Base-by-base conservation (phyloP, 2,113 vertebrate genomes). In the Pheucticus melanocephalus region DNA sequence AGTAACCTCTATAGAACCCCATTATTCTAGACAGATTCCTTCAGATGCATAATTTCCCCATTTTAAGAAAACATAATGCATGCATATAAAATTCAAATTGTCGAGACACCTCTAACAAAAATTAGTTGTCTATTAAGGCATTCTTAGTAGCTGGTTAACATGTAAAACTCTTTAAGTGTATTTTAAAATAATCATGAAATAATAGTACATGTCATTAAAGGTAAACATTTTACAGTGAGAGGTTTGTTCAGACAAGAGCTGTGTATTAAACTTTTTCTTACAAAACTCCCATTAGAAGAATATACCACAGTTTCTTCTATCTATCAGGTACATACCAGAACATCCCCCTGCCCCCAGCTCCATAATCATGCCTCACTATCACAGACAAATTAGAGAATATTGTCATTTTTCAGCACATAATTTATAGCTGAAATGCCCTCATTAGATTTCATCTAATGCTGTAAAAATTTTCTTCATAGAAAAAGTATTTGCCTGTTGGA, bases 11-110 rank as follows among this genome's bases (percentile, higher is more conserved):
- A 98, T 98, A 98, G 98, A 98, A 98, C 98, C 98, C 98, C 98
- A 99, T 99, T 99, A 99, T 99, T 98, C 98, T 98, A 98, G 98
- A 98, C 99, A 98, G 98, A 98, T 99, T 98, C 98, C 97, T 98
- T 98, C 97, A 98, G 98, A 98, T 98, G 98, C 98, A 98, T 98
- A 98, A 98, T 98, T 98, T 98, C 96, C 97, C 98, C 98, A 98
- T 98, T 98, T 98, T 98, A 98, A 98, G 98, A 98, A 98, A 98
- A 98, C 98, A 98, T 98, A 98, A 98, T 98, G 98, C 98, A 98
- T 97, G 98, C 98, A 98, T 98, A 98, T 98, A 98, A 98, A 98
- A 98, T 98, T 98, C 98, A 98, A 98, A 98, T 98, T 97, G 98
- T 98, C 98, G 86, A 98, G 98, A 98, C 97, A 98, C 96, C 97